These are phyloP conservation scores for Motacilla tschutschensis DNA, from an alignment of 2,113 vertebrate species.

Conservation along the genomic window DNA sequence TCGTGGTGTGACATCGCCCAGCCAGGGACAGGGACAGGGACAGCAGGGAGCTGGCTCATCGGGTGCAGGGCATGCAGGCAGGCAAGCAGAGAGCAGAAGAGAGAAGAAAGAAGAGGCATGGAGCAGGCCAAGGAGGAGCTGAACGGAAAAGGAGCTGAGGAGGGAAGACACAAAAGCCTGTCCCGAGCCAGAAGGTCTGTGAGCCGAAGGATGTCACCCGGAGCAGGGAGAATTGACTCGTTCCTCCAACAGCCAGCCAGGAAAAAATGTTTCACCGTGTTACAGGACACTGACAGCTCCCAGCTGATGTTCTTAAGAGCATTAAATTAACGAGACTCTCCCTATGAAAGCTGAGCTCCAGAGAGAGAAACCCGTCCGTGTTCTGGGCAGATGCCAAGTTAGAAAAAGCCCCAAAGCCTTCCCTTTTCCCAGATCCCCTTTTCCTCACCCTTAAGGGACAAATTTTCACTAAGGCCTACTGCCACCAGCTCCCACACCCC, in stretches of 20 bases:
- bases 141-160: constrained; percentile 49
- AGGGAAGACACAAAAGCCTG: constrained; percentile 63
- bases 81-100: constrained; percentile 37
- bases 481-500: background rate
- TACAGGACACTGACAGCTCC: constrained; percentile 50
- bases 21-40: constrained; percentile 16
- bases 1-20: constrained; percentile 3
- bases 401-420: constrained; percentile 14
- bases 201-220: constrained; percentile 62
- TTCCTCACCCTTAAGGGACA: background rate
- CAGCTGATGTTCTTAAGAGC: constrained; percentile 36
- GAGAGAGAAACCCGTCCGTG: constrained; percentile 7
- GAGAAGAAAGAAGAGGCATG: constrained; percentile 39
- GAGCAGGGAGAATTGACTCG: constrained; percentile 61
- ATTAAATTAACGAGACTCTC: background rate
- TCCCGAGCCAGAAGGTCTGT: constrained; percentile 65
- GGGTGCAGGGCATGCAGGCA: constrained; percentile 42
- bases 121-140: constrained; percentile 49
- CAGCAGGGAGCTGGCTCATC: constrained; percentile 2
- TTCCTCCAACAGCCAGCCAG: constrained; percentile 73
- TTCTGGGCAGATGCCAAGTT: background rate
- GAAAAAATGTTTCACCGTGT: constrained; percentile 60
- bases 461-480: background rate
- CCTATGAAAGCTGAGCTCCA: constrained; percentile 33
- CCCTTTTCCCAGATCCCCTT: background rate